Conservation (phyloP, 2,888 invertebrate species). For the Kryphioiulus occultus region DNA sequence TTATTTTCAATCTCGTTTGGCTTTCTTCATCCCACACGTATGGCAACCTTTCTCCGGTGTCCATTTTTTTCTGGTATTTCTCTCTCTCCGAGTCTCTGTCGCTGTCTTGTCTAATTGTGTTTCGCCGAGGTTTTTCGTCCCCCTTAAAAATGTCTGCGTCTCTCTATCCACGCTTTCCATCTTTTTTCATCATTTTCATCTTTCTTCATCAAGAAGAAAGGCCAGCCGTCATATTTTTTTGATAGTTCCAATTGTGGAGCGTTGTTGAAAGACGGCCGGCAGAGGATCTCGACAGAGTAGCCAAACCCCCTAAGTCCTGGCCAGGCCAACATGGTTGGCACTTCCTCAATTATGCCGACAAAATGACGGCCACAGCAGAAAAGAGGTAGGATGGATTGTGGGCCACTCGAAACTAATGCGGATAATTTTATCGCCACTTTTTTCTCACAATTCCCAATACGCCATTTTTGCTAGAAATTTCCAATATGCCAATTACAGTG, state of each 20-base stretch:
- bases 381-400: not conserved
- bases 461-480: too few relatives aligned
- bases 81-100: not conserved
- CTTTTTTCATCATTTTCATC: conserved; percentile 5
- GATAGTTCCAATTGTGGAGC: conserved; percentile 5
- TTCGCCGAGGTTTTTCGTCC: not conserved
- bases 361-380: not conserved
- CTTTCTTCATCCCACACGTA: not conserved
- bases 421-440: too few relatives aligned
- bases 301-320: not conserved
- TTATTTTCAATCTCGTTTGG: not conserved
- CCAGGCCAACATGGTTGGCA: not conserved
- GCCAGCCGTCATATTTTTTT: not conserved
- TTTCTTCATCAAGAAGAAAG: not conserved
- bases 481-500: too few relatives aligned
- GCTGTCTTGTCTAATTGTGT: not conserved
- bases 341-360: not conserved
- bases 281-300: not conserved
- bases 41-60: not conserved
- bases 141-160: not conserved
- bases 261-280: not conserved
- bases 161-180: not conserved
- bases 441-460: too few relatives aligned
- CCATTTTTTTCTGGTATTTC: not conserved
- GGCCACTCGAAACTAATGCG: not conserved